Percentiles rank a stretch among this genome's conserved stretches.
These are phyloP conservation scores for Pogonocichla stellata DNA, from an alignment of 2,113 vertebrate genomes.

Conservation along the genomic window DNA sequence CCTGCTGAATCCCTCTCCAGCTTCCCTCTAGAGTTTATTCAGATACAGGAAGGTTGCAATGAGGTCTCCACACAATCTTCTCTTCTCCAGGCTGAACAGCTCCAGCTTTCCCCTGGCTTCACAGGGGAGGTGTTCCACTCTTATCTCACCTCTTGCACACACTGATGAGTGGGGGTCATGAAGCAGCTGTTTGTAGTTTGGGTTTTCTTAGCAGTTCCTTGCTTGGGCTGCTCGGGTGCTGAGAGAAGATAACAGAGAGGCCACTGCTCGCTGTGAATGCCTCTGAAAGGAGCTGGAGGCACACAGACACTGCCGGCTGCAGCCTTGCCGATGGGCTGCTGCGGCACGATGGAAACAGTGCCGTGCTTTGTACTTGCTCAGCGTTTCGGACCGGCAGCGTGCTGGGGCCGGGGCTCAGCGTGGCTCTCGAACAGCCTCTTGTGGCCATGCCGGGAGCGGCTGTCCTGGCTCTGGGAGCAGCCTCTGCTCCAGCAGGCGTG, in stretches of 20 bases:
- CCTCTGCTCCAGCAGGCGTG: background rate
- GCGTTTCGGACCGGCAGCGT: background rate
- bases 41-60: background rate
- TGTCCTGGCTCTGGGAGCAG: background rate
- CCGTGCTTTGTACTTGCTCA: background rate
- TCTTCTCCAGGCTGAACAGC: background rate
- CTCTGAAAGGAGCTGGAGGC: background rate
- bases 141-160: background rate
- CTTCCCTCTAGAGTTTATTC: background rate
- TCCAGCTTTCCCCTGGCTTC: background rate
- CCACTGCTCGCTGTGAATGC: background rate
- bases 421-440: conserved; percentile 44
- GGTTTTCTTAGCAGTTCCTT: background rate
- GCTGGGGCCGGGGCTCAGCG: background rate
- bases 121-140: background rate
- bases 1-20: background rate
- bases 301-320: background rate
- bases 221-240: background rate
- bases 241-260: background rate
- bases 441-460: background rate
- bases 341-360: background rate
- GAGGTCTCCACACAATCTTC: background rate
- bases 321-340: background rate
- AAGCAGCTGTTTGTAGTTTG: background rate
- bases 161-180: background rate